Conservation (phyloP, 1,140 invertebrate species). For the Drosophila trapezifrons region DNA sequence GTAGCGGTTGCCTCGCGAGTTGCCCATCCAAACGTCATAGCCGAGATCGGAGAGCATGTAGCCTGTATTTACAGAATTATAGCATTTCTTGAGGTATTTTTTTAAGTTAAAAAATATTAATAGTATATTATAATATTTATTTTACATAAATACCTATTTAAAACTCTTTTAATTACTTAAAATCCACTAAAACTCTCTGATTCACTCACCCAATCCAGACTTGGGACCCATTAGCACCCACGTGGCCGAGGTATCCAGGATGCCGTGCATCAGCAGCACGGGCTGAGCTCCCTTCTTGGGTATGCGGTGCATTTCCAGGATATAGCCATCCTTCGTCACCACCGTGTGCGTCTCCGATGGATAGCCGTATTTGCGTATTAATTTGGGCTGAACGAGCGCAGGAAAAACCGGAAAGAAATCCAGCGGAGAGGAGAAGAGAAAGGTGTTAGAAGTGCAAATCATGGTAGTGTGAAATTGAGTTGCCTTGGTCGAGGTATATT, state of each 20-base stretch:
- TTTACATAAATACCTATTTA: too few relatives aligned
- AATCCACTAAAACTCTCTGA: not conserved
- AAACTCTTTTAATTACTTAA: not conserved
- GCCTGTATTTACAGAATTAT: too few relatives aligned
- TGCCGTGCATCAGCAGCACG: conserved; percentile 88
- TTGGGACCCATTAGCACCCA: conserved; percentile 89
- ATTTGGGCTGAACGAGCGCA: conserved; percentile 68
- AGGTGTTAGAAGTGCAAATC: conserved; percentile 63
- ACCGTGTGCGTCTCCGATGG: conserved; percentile 86
- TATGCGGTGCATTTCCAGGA: conserved; percentile 86
- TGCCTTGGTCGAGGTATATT: conserved; percentile 12
- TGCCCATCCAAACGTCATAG: conserved; percentile 92
- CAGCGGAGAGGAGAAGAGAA: conserved; percentile 19
- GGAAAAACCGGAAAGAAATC: conserved; percentile 15
- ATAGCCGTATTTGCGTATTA: conserved; percentile 86
- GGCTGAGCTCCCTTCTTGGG: conserved; percentile 82
- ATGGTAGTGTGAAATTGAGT: conserved; percentile 75
- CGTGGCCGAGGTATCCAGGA: conserved; percentile 89
- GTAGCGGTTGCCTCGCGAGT: conserved; percentile 88
- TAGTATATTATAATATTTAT: too few relatives aligned
- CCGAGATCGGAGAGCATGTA: conserved; percentile 84
- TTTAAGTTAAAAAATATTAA: too few relatives aligned
- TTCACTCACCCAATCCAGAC: conserved; percentile 85
- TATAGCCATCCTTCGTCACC: conserved; percentile 86
- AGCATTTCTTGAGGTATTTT: too few relatives aligned